These are phyloP conservation scores for Limenitis camilla DNA, from an alignment of 2,888 invertebrate species.

Conservation along the genomic window DNA sequence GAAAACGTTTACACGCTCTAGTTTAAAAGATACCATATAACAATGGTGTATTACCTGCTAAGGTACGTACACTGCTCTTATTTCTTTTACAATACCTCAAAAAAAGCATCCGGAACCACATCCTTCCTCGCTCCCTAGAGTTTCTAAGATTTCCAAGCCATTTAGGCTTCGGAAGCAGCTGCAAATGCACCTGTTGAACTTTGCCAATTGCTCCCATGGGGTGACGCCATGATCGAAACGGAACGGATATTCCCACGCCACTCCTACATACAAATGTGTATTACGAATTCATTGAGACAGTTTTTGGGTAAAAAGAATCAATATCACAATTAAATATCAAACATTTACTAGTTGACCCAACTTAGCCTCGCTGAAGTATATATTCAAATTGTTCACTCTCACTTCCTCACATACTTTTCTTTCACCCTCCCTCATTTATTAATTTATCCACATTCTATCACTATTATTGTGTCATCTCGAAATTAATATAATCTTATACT, in stretches of 20 bases:
- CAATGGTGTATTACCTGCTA: too few species aligned
- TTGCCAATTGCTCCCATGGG: slow-evolving; percentile 35
- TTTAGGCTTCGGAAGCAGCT: slow-evolving; percentile 61
- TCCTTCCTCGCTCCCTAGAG: slow-evolving; percentile 40
- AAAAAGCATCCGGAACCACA: slow-evolving; percentile 32
- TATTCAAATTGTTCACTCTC: too few species aligned
- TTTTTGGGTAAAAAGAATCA: background rate
- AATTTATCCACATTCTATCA: too few species aligned
- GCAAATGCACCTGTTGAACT: slow-evolving; percentile 48
- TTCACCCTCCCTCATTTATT: too few species aligned
- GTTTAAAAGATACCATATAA: too few species aligned
- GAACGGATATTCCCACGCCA: slow-evolving; percentile 64
- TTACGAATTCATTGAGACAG: slow-evolving; percentile 17
- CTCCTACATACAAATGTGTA: slow-evolving; percentile 30
- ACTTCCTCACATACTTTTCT: too few species aligned
- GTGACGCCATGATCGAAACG: slow-evolving; percentile 28
- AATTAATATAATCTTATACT: too few species aligned
- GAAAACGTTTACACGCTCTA: too few species aligned
- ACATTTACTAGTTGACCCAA: background rate
- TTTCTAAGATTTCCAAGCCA: slow-evolving; percentile 28
- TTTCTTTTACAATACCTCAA: background rate
- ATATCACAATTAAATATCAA: background rate
- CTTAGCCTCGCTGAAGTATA: background rate
- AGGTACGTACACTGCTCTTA: background rate
- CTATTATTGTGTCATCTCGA: too few species aligned